phyloP scores from a whole-genome alignment of 2,797 vertebrate genomes.

The Limosa lapponica region DNA sequence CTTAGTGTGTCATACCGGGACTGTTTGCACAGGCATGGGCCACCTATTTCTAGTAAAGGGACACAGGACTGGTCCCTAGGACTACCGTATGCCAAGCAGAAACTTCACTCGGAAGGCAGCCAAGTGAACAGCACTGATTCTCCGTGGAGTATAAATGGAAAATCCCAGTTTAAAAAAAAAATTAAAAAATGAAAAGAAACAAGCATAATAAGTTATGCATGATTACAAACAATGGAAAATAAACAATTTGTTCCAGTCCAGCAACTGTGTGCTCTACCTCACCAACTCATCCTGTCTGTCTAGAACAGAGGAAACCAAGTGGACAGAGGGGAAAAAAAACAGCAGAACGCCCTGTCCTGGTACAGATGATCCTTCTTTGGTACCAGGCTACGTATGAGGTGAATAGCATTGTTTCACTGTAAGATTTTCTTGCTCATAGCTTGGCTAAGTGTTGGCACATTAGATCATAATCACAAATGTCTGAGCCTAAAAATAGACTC shows the following conservation, averaged over 20 bases:
- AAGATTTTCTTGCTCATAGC: slow-evolving; percentile 20
- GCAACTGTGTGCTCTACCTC: slow-evolving; percentile 46
- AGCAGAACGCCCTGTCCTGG: slow-evolving; percentile 36
- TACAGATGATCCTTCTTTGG: slow-evolving; percentile 18
- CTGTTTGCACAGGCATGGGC: not conserved
- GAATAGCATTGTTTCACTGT: not conserved
- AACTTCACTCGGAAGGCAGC: not conserved
- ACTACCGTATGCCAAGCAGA: not conserved
- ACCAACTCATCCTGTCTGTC: slow-evolving; percentile 61
- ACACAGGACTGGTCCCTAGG: not conserved
- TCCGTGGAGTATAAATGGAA: not conserved
- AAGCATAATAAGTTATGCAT: not conserved
- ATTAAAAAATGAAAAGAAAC: not conserved
- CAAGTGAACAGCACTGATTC: not conserved
- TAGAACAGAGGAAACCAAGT: slow-evolving; percentile 54
- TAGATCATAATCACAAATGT: slow-evolving; percentile 10
- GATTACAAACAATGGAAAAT: slow-evolving; percentile 59
- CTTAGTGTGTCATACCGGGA: not conserved
- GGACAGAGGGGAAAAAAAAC: not conserved
- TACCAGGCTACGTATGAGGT: not conserved
- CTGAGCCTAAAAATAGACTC: slow-evolving; percentile 19
- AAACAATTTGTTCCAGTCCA: slow-evolving; percentile 56
- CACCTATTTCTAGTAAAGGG: not conserved
- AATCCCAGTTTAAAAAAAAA: not conserved
- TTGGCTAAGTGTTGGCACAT: slow-evolving; percentile 9